A percentile compares a stretch with the other conserved stretches of the same genome.
Conservation (phyloP, 2,797 vertebrate species). For the Ataeniobius toweri region DNA sequence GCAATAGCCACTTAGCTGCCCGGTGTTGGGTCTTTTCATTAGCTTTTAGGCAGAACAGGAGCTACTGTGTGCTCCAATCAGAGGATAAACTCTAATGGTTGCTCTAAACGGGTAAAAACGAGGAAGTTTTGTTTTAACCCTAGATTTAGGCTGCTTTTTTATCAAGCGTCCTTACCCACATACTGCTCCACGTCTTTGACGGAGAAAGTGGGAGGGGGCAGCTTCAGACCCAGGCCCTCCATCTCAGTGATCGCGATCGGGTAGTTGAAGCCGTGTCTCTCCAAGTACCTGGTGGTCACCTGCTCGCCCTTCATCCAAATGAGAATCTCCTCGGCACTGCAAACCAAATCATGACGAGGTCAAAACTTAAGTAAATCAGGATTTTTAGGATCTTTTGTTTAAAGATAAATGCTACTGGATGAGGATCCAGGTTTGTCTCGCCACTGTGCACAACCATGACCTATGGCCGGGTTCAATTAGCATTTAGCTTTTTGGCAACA, state of each 20-base stretch:
- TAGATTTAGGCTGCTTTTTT: neutral
- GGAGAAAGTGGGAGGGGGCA: conserved; percentile 89
- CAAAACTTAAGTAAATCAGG: no score
- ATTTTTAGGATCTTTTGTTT: no score
- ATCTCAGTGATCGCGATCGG: conserved; percentile 90
- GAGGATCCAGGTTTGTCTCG: no score
- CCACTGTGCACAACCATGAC: neutral
- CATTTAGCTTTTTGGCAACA: no score
- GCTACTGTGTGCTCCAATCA: conserved; percentile 15
- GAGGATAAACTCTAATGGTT: conserved; percentile 26
- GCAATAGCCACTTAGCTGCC: conserved; percentile 56
- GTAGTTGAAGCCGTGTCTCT: conserved; percentile 92
- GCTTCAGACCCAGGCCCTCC: conserved; percentile 92
- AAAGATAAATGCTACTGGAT: no score
- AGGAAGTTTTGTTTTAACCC: conserved; percentile 6
- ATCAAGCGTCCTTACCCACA: conserved; percentile 86
- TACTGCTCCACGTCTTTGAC: conserved; percentile 94
- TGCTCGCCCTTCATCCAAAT: conserved; percentile 92
- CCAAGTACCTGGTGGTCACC: conserved; percentile 92
- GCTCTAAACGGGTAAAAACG: conserved; percentile 25
- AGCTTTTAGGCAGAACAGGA: conserved; percentile 44
- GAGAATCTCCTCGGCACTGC: conserved; percentile 91
- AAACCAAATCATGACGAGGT: conserved; percentile 19
- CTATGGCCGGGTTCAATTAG: neutral
- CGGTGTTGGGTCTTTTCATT: conserved; percentile 43